A percentile compares a stretch with the other conserved stretches of the same genome.
phyloP scores from a whole-genome alignment of 2,113 vertebrate species.

The Hippocampus barbouri region DNA sequence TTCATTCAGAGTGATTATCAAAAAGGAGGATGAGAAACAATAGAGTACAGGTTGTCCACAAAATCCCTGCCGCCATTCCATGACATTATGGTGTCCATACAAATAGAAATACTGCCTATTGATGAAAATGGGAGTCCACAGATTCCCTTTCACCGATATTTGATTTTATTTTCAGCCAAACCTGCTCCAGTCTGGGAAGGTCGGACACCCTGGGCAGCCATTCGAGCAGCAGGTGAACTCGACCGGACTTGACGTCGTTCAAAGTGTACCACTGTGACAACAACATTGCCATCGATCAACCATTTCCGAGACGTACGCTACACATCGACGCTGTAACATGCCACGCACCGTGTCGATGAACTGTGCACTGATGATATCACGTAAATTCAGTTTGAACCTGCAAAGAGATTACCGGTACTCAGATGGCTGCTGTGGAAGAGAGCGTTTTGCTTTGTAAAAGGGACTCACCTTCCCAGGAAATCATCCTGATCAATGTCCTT shows the following conservation, averaged over 20 bases:
- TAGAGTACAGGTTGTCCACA: no score
- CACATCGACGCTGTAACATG: neutral
- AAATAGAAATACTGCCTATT: neutral
- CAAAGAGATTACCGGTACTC: constrained; percentile 13
- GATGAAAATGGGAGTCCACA: neutral
- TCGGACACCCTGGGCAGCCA: constrained; percentile 75
- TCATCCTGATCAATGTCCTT: constrained; percentile 90
- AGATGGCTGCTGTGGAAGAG: neutral
- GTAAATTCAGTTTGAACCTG: constrained; percentile 83
- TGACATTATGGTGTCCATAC: neutral
- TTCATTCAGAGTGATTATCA: neutral
- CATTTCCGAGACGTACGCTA: no score
- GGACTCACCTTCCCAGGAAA: constrained; percentile 81
- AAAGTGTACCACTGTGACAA: constrained; percentile 81
- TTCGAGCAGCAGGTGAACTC: constrained; percentile 82
- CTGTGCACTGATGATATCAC: constrained; percentile 74
- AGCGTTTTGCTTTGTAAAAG: neutral
- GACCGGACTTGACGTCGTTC: constrained; percentile 85
- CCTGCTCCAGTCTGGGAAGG: constrained; percentile 78
- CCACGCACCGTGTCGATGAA: constrained; percentile 79
- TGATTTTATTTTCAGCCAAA: constrained; percentile 32
- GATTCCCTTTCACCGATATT: neutral
- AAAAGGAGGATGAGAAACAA: constrained; percentile 1
- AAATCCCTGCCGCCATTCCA: no score
- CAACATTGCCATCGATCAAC: neutral